Evolutionary conservation across 2,797 vertebrate genomes (phyloP).

Genomic region (Mormyrops boulengeri): DNA sequence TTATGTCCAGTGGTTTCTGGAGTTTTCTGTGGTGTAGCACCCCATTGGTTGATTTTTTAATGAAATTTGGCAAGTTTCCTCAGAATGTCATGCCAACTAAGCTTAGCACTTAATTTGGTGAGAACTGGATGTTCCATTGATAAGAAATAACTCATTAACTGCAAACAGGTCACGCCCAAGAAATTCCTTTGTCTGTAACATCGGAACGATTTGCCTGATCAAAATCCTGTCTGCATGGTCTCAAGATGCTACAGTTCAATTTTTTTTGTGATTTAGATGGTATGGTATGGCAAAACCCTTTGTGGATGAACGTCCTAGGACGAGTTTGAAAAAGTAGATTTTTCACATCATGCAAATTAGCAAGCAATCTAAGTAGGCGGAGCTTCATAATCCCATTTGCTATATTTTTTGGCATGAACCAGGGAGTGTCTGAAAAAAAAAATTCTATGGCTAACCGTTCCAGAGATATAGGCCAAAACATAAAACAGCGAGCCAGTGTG

Average conservation of each 20-base stretch:
- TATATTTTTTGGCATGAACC: background rate
- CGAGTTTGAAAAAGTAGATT: background rate
- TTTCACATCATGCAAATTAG: background rate
- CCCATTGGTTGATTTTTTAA: background rate
- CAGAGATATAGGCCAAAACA: background rate
- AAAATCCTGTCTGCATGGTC: background rate
- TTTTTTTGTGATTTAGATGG: background rate
- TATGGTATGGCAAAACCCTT: too few relatives aligned
- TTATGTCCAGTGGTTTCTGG: background rate
- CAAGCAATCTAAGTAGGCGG: background rate
- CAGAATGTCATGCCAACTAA: background rate
- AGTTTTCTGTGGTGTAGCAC: background rate
- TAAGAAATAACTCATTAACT: background rate
- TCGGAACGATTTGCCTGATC: background rate
- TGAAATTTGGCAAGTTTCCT: background rate
- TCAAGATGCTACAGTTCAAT: background rate
- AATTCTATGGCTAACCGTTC: background rate
- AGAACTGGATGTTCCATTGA: background rate
- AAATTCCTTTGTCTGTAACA: background rate
- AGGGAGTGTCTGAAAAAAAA: background rate
- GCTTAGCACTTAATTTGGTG: background rate
- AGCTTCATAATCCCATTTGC: background rate
- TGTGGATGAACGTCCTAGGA: background rate
- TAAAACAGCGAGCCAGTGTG: background rate
- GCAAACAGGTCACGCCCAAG: background rate